Base-by-base conservation (phyloP, 2,888 invertebrate species). In the Hedya salicella region DNA sequence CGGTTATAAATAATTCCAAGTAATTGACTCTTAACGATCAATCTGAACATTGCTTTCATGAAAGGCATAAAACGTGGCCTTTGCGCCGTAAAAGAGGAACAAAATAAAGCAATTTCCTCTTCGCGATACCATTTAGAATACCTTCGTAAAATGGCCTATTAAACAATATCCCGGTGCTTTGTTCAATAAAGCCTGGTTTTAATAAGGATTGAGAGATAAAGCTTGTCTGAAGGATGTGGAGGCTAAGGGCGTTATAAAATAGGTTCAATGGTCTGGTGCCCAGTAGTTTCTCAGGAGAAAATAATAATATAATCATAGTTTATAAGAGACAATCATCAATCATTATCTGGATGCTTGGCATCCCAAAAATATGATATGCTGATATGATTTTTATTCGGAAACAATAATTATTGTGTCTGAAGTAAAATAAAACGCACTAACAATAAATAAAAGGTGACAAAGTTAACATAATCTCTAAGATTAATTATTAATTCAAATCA, bases 51-150 rank as follows among this genome's bases (percentile, higher is more conserved):
- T 46, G 39, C 46, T 46, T 57, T 50, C 39, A 63, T 63, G 44
- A 44, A 64, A 65, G 21, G 39, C 25, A 65, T 65, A 65, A 64
- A 62, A 30, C 57, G 36, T 16, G 52, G 40, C 66, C 42, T 61
- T 62, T 62, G 46, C 14, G 40, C 40, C 40, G 40, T 66, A 66
- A 59, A 62, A 59, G 46, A 40, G 19, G 53, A 46, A 39, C 44
- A 52, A 52, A 66, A 66, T 66, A 66, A 66, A 66, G 66, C 66
- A 66, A 66, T 66, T 66, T 57, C 48, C 61, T 48, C 36, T 52
- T 59, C 61, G 61, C 61, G 65, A 65, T 65, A 53, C 65, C 25
- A 59, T 65, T 53, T 48, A 48, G 46, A n/a, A 30, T 59, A 53
- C 52, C 59, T 40, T 46, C 59, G 40, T 60, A 60, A 65, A 65